Percentiles rank a stretch among this genome's conserved stretches.
These are phyloP conservation scores for Forbesichthys papilliferus DNA, from an alignment of 2,113 vertebrate species.

Conservation along the genomic window DNA sequence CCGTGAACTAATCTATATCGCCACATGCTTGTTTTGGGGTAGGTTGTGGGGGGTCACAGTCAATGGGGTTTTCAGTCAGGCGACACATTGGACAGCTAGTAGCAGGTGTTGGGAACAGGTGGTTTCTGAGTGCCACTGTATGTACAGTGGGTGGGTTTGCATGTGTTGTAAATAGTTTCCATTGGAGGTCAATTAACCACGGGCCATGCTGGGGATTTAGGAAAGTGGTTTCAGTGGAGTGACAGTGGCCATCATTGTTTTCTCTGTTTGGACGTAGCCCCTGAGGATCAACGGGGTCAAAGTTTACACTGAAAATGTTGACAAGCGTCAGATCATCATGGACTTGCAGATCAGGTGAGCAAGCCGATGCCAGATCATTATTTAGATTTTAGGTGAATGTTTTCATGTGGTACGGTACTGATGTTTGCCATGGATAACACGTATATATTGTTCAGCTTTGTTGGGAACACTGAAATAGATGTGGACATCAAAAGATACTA, in stretches of 20 bases:
- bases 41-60: too few species aligned
- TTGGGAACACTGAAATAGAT: conserved; percentile 95
- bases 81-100: conserved; percentile 13
- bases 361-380: neutral
- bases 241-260: conserved; percentile 31
- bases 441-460: conserved; percentile 80
- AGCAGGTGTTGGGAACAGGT: conserved; percentile 55
- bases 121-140: neutral
- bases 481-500: conserved; percentile 96
- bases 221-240: conserved; percentile 7
- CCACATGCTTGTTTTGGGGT: conserved; percentile 12
- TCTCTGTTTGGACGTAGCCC: conserved; percentile 77
- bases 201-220: too few species aligned
- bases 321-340: conserved; percentile 96
- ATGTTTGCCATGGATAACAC: neutral
- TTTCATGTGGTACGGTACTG: too few species aligned
- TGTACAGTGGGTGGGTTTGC: conserved; percentile 2
- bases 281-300: conserved; percentile 95
- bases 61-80: too few species aligned
- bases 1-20: neutral
- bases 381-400: too few species aligned
- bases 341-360: conserved; percentile 95
- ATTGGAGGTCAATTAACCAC: neutral
- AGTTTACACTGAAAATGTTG: conserved; percentile 96
- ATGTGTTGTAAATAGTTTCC: neutral